These are phyloP conservation scores for Staurois parvus DNA, from an alignment of 2,797 vertebrate genomes.

Conservation along the genomic window DNA sequence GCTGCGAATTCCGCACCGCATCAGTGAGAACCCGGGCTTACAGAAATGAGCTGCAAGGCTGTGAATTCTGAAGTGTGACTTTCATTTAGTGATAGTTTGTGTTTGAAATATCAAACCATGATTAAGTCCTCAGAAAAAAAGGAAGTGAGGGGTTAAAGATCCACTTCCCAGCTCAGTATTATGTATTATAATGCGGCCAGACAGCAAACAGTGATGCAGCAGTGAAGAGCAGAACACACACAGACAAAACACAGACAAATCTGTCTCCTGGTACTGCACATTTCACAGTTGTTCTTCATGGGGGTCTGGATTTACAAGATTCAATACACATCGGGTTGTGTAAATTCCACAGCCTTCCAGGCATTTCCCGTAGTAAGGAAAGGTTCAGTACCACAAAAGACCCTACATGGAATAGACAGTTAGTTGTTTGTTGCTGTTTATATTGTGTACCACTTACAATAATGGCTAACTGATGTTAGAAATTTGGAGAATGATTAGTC, in stretches of 20 bases:
- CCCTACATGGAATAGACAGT: constrained; percentile 23
- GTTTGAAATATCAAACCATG: too few relatives aligned
- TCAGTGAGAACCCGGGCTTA: too few relatives aligned
- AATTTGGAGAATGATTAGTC: too few relatives aligned
- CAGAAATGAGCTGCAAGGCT: too few relatives aligned
- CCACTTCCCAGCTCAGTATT: background rate
- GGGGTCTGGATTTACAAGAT: background rate
- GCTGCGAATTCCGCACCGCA: too few relatives aligned
- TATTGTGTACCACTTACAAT: background rate
- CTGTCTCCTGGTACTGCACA: background rate
- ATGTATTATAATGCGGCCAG: background rate
- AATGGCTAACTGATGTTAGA: background rate
- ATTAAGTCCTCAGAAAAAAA: too few relatives aligned
- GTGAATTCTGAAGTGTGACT: too few relatives aligned
- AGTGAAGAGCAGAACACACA: constrained; percentile 7
- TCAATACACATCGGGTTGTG: background rate
- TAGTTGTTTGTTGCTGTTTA: background rate
- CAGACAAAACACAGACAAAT: background rate
- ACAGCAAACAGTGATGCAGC: background rate
- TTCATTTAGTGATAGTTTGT: too few relatives aligned
- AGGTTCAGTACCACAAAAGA: constrained; percentile 9
- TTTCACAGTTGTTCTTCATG: constrained; percentile 28
- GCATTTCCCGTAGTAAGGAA: constrained; percentile 21
- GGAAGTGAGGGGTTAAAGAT: background rate
- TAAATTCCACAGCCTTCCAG: constrained; percentile 15